phyloP scores from a whole-genome alignment of 1,140 invertebrate species.

The Brachionus plicatilis region DNA sequence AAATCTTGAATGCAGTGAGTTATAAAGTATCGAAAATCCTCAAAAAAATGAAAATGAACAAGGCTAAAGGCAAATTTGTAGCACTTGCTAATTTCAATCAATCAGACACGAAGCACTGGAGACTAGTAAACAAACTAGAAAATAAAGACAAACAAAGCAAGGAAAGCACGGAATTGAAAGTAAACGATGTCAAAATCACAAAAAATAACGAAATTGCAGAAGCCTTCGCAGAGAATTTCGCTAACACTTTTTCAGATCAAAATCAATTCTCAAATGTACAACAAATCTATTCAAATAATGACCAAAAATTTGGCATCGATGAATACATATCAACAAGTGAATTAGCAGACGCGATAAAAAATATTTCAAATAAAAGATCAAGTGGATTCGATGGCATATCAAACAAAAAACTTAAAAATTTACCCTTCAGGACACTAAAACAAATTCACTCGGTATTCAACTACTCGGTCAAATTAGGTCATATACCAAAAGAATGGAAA shows the following conservation, averaged over 20 bases:
- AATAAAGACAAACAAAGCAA: background rate
- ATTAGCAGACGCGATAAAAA: conserved; percentile 24
- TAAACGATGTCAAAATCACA: background rate
- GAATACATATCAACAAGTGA: conserved; percentile 28
- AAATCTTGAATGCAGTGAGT: background rate
- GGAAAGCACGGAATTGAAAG: background rate
- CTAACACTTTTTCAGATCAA: background rate
- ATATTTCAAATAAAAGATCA: background rate
- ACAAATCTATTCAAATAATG: background rate
- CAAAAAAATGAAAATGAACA: background rate
- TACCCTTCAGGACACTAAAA: background rate
- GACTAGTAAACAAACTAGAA: conserved; percentile 10
- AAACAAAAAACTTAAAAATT: conserved; percentile 24
- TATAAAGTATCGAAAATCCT: background rate
- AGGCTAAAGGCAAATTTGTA: background rate
- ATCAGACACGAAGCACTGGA: conserved; percentile 3
- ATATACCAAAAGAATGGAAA: conserved; percentile 41
- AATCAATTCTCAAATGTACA: background rate
- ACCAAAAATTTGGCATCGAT: background rate
- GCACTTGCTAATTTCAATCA: conserved; percentile 1
- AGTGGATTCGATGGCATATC: conserved; percentile 15
- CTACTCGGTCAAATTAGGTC: background rate
- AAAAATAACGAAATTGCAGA: background rate
- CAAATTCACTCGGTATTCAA: background rate
- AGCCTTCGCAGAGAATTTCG: background rate